Base-by-base conservation (phyloP, 2,113 vertebrate genomes). In the Thunnus maccoyii region DNA sequence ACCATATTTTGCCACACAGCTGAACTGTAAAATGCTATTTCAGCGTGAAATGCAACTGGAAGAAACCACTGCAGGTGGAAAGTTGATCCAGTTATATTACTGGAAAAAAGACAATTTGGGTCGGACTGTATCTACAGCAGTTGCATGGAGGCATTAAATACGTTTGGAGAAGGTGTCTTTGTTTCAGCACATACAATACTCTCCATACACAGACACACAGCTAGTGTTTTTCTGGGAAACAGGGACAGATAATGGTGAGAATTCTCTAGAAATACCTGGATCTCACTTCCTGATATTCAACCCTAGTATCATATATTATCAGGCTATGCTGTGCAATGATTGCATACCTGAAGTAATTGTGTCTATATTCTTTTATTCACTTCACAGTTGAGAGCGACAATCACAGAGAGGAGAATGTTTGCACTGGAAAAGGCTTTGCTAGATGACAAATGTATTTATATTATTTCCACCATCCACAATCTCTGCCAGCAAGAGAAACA, bases 391-490 rank as follows among this genome's bases (percentile, higher is more conserved):
- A 46, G 14, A 55, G 70, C 3, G 3, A 32, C 20, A 15, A 8
- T 41, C 6, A 41, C 36, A 41, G 36, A 20, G 17, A n/a, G 44
- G 17, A 66, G n/a, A 18, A 64, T 4, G 46, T 65, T 18, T 65
- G n/a, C 51, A 18, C 15, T 18, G n/a, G 15, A 65, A 72, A 44
- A n/a, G 4, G 13, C 25, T 67, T 48, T 32, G 36, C 51, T 22
- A 20, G 66, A 54, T 25, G 52, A 71, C 60, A 71, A 8, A 18
- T 57, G n/a, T 18, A 22, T n/a, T 1, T 20, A 25, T 74, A 77
- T 56, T n/a, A 55, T 32, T 51, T 20, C 16, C 13, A 6, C 25
- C 3, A n/a, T 5, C 47, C 2, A 17, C 27, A 11, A 5, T 61
- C 60, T 74, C 60, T 54, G 18, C n/a, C n/a, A 12, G 16, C 4